A percentile compares a stretch with the other conserved stretches of the same genome.
These are phyloP conservation scores for Caenorhabditis macrosperma DNA, from an alignment of 2,888 invertebrate species.

Conservation along the genomic window DNA sequence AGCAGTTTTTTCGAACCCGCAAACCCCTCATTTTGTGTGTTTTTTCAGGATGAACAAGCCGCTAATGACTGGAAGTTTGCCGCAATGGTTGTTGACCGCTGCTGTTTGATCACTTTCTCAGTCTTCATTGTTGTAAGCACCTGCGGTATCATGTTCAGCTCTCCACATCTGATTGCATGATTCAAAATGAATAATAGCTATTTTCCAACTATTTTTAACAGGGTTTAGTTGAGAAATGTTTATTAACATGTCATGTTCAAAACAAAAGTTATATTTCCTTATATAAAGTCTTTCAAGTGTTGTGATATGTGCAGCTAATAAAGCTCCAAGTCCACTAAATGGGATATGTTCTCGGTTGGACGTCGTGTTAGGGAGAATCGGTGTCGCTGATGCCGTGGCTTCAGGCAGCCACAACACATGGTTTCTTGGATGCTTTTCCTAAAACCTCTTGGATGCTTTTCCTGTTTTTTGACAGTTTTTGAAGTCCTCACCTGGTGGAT, in stretches of 20 bases:
- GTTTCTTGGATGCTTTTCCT: constrained; percentile 40
- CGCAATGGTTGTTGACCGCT: constrained; percentile 76
- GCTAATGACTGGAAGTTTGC: constrained; percentile 79
- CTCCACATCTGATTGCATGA: constrained; percentile 74
- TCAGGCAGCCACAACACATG: constrained; percentile 37
- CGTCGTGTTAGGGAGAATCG: constrained; percentile 29
- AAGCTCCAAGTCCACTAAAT: constrained; percentile 36
- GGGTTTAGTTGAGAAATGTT: constrained; percentile 12
- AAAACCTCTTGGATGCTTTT: too few species aligned
- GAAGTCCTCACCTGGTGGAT: constrained; percentile 5
- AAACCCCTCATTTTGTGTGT: not conserved
- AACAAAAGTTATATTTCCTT: not conserved
- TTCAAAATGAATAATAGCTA: too few species aligned
- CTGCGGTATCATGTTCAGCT: constrained; percentile 76
- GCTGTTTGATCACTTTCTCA: constrained; percentile 76
- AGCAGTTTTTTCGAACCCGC: not conserved
- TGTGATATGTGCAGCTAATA: constrained; percentile 3
- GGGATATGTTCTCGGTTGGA: constrained; percentile 32
- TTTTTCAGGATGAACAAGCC: constrained; percentile 73
- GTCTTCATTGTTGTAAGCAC: constrained; percentile 76
- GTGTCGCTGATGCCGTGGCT: constrained; percentile 12
- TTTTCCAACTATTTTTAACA: too few species aligned
- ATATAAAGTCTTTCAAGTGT: constrained; percentile 4
- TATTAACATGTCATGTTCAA: constrained; percentile 2
- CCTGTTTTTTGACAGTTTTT: not conserved